phyloP scores from a whole-genome alignment of 2,113 vertebrate genomes.

The Corvus moneduloides region DNA sequence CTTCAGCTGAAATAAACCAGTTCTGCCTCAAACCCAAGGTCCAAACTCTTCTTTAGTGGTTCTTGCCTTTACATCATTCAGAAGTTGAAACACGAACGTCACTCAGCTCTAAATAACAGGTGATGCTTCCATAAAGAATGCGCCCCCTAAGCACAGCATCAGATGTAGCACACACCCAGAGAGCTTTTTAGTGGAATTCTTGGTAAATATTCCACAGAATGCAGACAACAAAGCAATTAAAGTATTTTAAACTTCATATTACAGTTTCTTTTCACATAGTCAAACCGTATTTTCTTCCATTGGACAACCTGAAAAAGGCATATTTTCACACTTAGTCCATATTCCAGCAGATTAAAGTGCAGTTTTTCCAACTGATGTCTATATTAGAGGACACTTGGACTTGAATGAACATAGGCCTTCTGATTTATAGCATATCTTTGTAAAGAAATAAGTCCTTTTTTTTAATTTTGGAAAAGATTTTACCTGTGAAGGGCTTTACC shows the following conservation, averaged over 20 bases:
- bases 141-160: not conserved
- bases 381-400: not conserved
- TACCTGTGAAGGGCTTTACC: not conserved
- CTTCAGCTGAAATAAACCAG: not conserved
- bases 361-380: not conserved
- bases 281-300: not conserved
- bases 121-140: not conserved
- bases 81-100: rapidly evolving
- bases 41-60: not conserved
- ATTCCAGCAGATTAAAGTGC: not conserved
- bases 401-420: not conserved
- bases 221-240: not conserved
- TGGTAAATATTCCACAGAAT: not conserved
- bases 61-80: not conserved
- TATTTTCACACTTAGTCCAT: not conserved
- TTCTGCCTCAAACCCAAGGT: not conserved
- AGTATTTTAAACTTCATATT: not conserved
- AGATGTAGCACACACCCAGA: not conserved
- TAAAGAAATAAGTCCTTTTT: not conserved
- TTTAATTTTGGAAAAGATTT: not conserved
- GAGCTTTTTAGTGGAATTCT: not conserved
- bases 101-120: not conserved
- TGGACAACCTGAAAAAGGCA: not conserved
- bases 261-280: not conserved
- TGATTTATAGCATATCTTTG: not conserved